phyloP scores from a whole-genome alignment of 2,113 vertebrate genomes.

The Halichoeres trimaculatus region DNA sequence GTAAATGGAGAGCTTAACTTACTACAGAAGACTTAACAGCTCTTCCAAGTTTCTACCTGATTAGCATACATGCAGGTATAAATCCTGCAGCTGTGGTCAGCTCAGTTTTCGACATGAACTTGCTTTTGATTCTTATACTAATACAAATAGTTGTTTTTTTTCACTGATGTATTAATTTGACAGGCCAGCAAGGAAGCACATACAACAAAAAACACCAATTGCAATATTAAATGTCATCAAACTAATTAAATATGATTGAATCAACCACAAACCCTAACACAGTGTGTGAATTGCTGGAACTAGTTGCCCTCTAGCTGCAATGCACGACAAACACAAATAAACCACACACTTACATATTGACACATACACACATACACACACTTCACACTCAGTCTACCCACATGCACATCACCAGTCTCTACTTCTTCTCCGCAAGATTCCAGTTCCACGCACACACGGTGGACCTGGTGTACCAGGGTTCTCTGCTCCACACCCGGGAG shows the following conservation, averaged over 20 bases:
- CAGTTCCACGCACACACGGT: conserved; percentile 88
- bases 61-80: conserved; percentile 21
- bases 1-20: conserved; percentile 65
- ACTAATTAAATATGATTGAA: conserved; percentile 52
- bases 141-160: neutral
- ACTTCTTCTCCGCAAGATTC: conserved; percentile 82
- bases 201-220: conserved; percentile 2
- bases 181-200: conserved; percentile 1
- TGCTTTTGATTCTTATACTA: neutral
- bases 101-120: neutral
- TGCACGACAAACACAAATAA: conserved; percentile 48
- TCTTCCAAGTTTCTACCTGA: neutral
- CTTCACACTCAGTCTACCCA: neutral
- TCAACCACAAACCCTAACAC: conserved; percentile 45
- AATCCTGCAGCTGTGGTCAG: neutral
- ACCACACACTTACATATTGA: conserved; percentile 39
- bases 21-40: conserved; percentile 12
- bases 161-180: too few relatives aligned
- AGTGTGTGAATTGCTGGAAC: conserved; percentile 39
- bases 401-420: conserved; percentile 51
- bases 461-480: conserved; percentile 91
- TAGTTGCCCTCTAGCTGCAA: conserved; percentile 37
- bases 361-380: conserved; percentile 24
- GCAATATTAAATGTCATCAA: conserved; percentile 29
- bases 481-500: conserved; percentile 87